These are phyloP conservation scores for Asobara japonica DNA, from an alignment of 1,140 invertebrate genomes.

Conservation along the genomic window DNA sequence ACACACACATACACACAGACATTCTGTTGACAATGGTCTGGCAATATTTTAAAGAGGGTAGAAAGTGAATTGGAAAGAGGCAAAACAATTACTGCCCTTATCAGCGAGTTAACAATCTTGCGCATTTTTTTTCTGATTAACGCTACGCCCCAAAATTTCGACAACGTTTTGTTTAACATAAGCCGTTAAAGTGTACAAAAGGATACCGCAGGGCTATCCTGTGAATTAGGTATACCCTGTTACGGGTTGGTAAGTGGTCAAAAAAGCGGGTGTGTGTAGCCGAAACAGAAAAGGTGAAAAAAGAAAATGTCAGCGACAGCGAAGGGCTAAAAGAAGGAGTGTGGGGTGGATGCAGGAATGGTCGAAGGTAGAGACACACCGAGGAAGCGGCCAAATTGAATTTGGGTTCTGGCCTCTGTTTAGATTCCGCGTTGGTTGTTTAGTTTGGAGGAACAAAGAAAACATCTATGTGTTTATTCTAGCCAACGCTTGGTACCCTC, in stretches of 20 bases:
- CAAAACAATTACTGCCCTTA: too few species aligned
- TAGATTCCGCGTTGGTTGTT: conserved; percentile 72
- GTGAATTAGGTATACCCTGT: conserved; percentile 48
- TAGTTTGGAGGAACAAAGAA: conserved; percentile 73
- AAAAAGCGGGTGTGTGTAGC: conserved; percentile 8
- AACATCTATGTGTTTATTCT: conserved; percentile 73
- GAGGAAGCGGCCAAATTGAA: conserved; percentile 67
- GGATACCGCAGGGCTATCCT: conserved; percentile 25
- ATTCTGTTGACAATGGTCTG: too few species aligned
- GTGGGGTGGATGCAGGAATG: conserved; percentile 49
- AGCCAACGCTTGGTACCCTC: conserved; percentile 63
- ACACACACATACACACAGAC: too few species aligned
- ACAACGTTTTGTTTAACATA: neutral
- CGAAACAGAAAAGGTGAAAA: conserved; percentile 31
- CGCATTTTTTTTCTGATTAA: too few species aligned
- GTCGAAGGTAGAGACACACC: conserved; percentile 53
- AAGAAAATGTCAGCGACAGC: conserved; percentile 17
- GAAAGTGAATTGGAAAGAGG: neutral
- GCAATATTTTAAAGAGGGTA: neutral
- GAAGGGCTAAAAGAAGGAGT: conserved; percentile 9
- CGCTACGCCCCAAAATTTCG: neutral
- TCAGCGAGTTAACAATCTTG: too few species aligned
- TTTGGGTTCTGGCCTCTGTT: conserved; percentile 70
- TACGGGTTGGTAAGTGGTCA: neutral
- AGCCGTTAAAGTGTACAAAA: neutral